Base-by-base conservation (phyloP, 2,113 vertebrate genomes). In the Callipepla californica region DNA sequence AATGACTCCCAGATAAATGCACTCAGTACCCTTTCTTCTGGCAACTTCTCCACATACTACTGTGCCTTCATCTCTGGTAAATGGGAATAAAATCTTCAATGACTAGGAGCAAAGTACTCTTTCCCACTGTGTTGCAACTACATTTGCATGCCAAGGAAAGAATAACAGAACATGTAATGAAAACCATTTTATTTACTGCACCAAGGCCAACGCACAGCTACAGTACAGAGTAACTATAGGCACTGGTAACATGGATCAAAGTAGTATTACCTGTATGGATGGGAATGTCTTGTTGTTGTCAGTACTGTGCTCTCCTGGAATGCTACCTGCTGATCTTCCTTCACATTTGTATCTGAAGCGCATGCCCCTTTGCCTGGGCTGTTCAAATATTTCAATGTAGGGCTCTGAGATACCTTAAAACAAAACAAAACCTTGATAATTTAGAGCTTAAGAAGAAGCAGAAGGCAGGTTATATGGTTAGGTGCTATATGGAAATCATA, bases 271-370 rank as follows among this genome's bases (percentile, higher is more conserved):
- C 99, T 99, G 98, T 89, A 99, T 98, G 44, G 99, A 98, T 25
- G 99, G 99, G 97, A 99, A 99, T 0, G 99, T 98, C 90, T 99
- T 98, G 96, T 98, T 99, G 97, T 98, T 99, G 59, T 99, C 99
- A 1, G 98, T 98, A 93, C 98, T 99, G 96, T 97, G 98, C 67
- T 99, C 98, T 51, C 99, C 99, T 0, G 99, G 99, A 97, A 99
- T 99, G 97, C 99, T 99, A 61, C 99, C 99, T 5, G 99, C 99
- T 1, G 99, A 99, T 67, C 99, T 98, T 22, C 99, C 99, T 96
- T 99, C 99, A 73, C 99, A 99, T 94, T 99, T 99, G 96, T 99
- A 99, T 80, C 99, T 98, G 96, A 99, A 99, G 77, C 99, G 99
- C 99, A 99, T 99, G 34, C 99, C 99, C 92, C 99, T 98, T 94